Conservation (phyloP, 1,140 invertebrate genomes). For the Tachypleus tridentatus region DNA sequence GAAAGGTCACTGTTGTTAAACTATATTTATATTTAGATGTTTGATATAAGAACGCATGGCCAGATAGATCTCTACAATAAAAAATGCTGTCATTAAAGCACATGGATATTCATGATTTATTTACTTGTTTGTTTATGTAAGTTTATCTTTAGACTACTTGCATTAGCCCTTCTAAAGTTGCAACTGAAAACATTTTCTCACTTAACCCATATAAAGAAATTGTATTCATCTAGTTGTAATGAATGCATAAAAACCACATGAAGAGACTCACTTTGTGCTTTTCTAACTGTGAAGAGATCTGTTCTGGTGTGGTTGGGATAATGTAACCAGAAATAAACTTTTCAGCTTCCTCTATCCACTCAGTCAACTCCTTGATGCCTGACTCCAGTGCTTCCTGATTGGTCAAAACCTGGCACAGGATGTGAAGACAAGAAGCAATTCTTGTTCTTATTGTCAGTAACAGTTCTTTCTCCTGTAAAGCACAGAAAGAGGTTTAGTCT, state of each 20-base stretch:
- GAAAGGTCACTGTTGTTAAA: no score
- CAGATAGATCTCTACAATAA: no score
- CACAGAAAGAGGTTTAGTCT: slow-evolving; percentile 5
- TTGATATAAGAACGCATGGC: no score
- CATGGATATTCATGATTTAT: no score
- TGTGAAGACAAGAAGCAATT: slow-evolving; percentile 62
- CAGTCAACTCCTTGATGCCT: slow-evolving; percentile 67
- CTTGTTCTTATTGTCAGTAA: slow-evolving; percentile 65
- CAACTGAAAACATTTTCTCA: no score
- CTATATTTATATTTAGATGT: no score
- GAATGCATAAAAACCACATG: not conserved
- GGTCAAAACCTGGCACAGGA: slow-evolving; percentile 67
- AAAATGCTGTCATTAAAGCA: no score
- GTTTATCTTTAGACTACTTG: no score
- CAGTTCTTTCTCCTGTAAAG: slow-evolving; percentile 44
- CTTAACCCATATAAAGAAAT: not conserved
- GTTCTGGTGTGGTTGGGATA: slow-evolving; percentile 54
- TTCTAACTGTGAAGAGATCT: slow-evolving; percentile 57
- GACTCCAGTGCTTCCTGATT: slow-evolving; percentile 80
- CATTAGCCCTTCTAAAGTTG: no score
- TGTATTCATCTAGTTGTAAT: not conserved
- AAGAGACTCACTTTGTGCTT: slow-evolving; percentile 51
- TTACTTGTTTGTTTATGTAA: no score
- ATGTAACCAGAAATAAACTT: slow-evolving; percentile 48
- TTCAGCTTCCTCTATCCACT: slow-evolving; percentile 76